Evolutionary conservation across 2,888 invertebrate genomes (phyloP), one percentile per base, ranked within the genome.

Genomic region (Xestia sexstrigata): DNA sequence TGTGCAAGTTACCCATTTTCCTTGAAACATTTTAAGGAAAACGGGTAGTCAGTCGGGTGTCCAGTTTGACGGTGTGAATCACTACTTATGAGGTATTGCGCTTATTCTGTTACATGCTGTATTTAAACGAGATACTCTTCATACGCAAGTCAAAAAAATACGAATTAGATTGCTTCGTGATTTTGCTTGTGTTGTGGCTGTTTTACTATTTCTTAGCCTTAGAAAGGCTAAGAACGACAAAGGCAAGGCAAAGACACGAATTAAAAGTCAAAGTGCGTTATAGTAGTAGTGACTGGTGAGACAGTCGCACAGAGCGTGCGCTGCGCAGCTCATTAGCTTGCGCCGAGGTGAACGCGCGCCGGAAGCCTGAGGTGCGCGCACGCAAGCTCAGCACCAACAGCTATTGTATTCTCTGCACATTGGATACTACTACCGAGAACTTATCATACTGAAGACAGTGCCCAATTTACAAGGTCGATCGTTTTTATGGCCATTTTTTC

Each of bases 361-460:
- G 88, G 86, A 87, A 74, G 79, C 70, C 47, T 58, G 63, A 71
- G 65, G 39, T 55, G 75, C 69, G 79, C 68, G 73, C 71, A 74
- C 84, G 75, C 82, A 71, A 39, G 60, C 66, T 30, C 69, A 60
- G n/a, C 74, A 66, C 69, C 73, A 39, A 65, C 63, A 15, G 39
- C 71, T 75, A 80, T 74, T 79, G 76, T 83, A 78, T 83, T 76
- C 52, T 79, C 69, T 75, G 55, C 47, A 69, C 66, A 74, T 66
- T 58, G 74, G 39, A 67, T 39, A 67, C 72, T 58, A 35, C 49
- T 82, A 66, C 70, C 65, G 70, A 84, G 70, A 79, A 81, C 13
- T 26, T 65, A 60, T 58, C 7, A 58, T 60, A 60, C 52, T 58
- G 6, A 52, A 63, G 30, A 76, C 60, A 65, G 45, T 45, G 74